A percentile compares a stretch with the other conserved stretches of the same genome.
These are phyloP conservation scores for Lacanobia wlatinum DNA, from an alignment of 2,888 invertebrate species.

Conservation along the genomic window DNA sequence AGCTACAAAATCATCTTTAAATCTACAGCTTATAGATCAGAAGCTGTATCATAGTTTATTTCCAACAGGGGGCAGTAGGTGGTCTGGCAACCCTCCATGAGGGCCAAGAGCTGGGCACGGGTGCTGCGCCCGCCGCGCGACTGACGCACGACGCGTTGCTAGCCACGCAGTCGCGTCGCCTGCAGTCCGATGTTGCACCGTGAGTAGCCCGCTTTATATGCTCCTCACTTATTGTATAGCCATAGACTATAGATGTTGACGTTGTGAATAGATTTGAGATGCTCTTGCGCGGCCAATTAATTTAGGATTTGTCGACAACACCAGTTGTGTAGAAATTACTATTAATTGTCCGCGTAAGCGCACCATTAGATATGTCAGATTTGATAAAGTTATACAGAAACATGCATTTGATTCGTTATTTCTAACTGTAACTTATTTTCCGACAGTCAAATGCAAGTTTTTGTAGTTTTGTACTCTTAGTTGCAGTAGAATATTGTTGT, in stretches of 20 bases:
- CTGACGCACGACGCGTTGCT: constrained; percentile 95
- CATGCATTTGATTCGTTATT: constrained; percentile 35
- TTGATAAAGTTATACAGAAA: constrained; percentile 20
- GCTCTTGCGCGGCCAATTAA: constrained; percentile 4
- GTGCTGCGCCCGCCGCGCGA: constrained; percentile 91
- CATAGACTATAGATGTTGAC: constrained; percentile 18
- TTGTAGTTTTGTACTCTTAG: constrained; percentile 57
- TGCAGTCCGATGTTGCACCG: constrained; percentile 91
- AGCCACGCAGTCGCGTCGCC: constrained; percentile 94
- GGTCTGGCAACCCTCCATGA: constrained; percentile 96
- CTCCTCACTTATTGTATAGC: constrained; percentile 13
- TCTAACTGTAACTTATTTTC: not conserved
- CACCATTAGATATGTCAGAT: constrained; percentile 61
- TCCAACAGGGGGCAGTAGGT: constrained; percentile 80
- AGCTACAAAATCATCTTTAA: not conserved
- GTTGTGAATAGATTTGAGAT: constrained; percentile 39
- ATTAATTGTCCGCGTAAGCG: constrained; percentile 4
- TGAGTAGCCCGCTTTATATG: constrained; percentile 71
- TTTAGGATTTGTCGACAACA: not conserved
- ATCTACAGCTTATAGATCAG: not conserved
- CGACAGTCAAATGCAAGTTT: constrained; percentile 43
- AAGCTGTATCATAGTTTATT: constrained; percentile 1
- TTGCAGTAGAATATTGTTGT: constrained; percentile 44
- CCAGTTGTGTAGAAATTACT: not conserved
- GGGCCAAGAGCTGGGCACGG: constrained; percentile 93